phyloP scores from a whole-genome alignment of 2,888 invertebrate species.

The Choristoneura rosaceana region DNA sequence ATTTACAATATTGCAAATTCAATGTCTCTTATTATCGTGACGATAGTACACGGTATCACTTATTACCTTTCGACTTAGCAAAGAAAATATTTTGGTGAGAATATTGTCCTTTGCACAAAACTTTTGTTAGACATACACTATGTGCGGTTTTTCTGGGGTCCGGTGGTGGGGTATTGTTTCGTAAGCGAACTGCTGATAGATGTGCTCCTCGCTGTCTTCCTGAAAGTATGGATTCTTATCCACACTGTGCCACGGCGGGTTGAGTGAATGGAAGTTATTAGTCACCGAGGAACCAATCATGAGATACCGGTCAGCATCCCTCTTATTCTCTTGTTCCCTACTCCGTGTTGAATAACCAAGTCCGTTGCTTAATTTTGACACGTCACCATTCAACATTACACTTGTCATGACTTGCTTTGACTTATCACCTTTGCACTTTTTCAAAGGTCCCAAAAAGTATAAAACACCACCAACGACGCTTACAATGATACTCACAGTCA shows the following conservation, averaged over 20 bases:
- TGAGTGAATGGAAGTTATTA: slow-evolving; percentile 81
- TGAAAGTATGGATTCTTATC: slow-evolving; percentile 81
- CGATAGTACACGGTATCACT: slow-evolving; percentile 60
- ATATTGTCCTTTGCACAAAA: slow-evolving; percentile 74
- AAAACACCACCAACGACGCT: slow-evolving; percentile 81
- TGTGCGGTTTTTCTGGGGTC: slow-evolving; percentile 85
- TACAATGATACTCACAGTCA: slow-evolving; percentile 83
- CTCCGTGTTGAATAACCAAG: slow-evolving; percentile 80
- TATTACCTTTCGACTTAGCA: slow-evolving; percentile 65
- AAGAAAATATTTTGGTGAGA: slow-evolving; percentile 67
- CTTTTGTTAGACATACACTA: slow-evolving; percentile 86
- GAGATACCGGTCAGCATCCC: slow-evolving; percentile 80
- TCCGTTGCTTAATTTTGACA: slow-evolving; percentile 81
- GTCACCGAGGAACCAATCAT: slow-evolving; percentile 83
- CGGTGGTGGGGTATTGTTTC: slow-evolving; percentile 83
- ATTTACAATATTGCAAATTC: slow-evolving; percentile 83
- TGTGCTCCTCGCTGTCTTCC: slow-evolving; percentile 81
- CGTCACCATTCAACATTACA: slow-evolving; percentile 82
- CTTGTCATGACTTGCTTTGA: slow-evolving; percentile 83
- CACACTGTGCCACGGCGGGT: slow-evolving; percentile 82
- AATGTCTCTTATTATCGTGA: slow-evolving; percentile 67
- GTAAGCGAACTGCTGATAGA: slow-evolving; percentile 83
- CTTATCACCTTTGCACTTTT: slow-evolving; percentile 82
- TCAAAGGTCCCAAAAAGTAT: slow-evolving; percentile 81
- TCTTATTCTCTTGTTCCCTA: slow-evolving; percentile 78